These are phyloP conservation scores for Lithophane leautieri DNA, from an alignment of 2,888 invertebrate genomes.

Conservation along the genomic window DNA sequence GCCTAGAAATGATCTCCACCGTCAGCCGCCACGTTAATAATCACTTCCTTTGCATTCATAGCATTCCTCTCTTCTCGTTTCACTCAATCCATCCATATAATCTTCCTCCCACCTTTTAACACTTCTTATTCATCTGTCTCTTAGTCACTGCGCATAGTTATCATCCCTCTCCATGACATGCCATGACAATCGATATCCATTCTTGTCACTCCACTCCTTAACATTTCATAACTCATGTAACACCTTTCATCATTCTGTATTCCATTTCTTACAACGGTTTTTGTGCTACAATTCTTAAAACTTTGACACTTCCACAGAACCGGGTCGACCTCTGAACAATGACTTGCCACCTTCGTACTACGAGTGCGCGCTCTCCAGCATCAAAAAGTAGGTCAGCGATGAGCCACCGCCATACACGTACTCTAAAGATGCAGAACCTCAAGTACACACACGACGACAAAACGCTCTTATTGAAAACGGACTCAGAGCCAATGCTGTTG, in stretches of 20 bases:
- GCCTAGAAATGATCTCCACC: background rate
- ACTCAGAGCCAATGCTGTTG: slow-evolving; percentile 1
- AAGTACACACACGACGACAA: background rate
- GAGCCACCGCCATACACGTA: background rate
- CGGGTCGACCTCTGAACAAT: background rate
- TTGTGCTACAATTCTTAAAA: background rate
- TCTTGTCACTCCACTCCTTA: background rate
- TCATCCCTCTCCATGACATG: background rate
- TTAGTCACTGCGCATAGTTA: background rate
- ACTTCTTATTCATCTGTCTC: background rate
- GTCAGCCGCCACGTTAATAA: background rate
- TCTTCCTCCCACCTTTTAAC: background rate
- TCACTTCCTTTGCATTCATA: background rate
- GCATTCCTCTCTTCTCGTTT: background rate
- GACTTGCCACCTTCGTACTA: slow-evolving; percentile 15
- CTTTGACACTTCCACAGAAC: background rate
- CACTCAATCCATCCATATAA: background rate
- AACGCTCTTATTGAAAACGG: slow-evolving; percentile 28
- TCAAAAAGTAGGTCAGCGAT: background rate
- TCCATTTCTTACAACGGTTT: background rate
- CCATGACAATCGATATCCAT: background rate
- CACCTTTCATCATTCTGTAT: background rate
- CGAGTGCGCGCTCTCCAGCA: slow-evolving; percentile 6
- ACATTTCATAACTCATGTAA: too few relatives aligned
- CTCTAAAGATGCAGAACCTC: background rate